Evolutionary conservation across 2,888 invertebrate genomes (phyloP).

Genomic region (Platerodrilus igneus): DNA sequence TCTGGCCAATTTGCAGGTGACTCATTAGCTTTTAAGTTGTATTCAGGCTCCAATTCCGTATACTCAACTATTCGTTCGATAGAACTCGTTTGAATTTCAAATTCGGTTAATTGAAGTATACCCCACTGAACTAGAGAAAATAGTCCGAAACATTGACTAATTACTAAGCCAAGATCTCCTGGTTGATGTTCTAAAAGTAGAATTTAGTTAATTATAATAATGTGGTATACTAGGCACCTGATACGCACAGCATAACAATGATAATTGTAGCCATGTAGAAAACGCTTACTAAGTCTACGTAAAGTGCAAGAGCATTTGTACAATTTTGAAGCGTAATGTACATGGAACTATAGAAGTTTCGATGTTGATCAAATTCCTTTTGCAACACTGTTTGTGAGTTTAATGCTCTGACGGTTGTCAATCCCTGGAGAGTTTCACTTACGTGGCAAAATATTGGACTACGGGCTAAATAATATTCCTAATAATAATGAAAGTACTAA

Average conservation of each 20-base stretch:
- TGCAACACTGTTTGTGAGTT: constrained; percentile 67
- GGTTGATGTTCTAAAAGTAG: no score
- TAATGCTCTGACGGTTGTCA: constrained; percentile 81
- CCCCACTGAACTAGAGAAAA: constrained; percentile 80
- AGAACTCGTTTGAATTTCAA: constrained; percentile 71
- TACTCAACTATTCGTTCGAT: constrained; percentile 81
- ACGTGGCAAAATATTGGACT: constrained; percentile 92
- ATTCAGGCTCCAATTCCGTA: constrained; percentile 67
- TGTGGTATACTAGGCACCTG: no score
- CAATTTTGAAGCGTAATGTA: constrained; percentile 36
- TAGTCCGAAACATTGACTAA: constrained; percentile 67
- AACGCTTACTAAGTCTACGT: constrained; percentile 61
- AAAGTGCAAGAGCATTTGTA: constrained; percentile 55
- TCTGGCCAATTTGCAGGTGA: constrained; percentile 62
- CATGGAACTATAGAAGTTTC: constrained; percentile 39
- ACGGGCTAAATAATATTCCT: constrained; percentile 57
- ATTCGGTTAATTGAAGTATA: constrained; percentile 73
- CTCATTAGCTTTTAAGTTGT: constrained; percentile 54
- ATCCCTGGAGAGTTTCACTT: constrained; percentile 76
- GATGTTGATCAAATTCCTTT: constrained; percentile 69
- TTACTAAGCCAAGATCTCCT: constrained; percentile 68
- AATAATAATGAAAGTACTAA: no score
- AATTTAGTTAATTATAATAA: constrained; percentile 1
- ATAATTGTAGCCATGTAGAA: constrained; percentile 29
- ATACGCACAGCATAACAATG: no score